A percentile compares a stretch with the other conserved stretches of the same genome.
phyloP scores from a whole-genome alignment of 2,888 invertebrate species.

The Agrochola macilenta region DNA sequence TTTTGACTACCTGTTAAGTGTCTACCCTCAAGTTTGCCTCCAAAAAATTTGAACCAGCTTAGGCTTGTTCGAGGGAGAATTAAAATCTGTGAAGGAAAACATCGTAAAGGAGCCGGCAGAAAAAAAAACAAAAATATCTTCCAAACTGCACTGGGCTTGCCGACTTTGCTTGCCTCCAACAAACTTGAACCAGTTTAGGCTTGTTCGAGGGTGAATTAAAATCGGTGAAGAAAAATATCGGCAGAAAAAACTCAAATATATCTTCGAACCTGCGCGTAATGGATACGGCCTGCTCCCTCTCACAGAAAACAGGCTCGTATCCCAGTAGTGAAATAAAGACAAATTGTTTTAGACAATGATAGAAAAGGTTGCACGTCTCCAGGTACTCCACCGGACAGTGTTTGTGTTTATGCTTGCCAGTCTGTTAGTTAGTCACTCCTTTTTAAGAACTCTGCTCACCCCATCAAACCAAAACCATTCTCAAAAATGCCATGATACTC shows the following conservation, averaged over 20 bases:
- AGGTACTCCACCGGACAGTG: too few relatives aligned
- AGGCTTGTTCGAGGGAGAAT: background rate
- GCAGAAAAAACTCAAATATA: background rate
- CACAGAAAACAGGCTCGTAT: background rate
- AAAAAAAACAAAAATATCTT: background rate
- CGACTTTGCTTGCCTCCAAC: too few relatives aligned
- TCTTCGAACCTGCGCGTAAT: too few relatives aligned
- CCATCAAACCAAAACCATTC: background rate
- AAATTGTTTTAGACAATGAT: background rate
- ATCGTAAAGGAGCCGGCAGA: background rate
- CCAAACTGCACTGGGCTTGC: too few relatives aligned
- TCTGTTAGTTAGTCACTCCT: too few relatives aligned
- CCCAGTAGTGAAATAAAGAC: background rate
- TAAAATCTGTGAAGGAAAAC: background rate
- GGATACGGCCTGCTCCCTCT: too few relatives aligned
- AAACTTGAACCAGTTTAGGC: background rate
- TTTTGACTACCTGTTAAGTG: too few relatives aligned
- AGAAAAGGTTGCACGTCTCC: background rate
- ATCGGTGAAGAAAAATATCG: background rate
- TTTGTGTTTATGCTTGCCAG: background rate
- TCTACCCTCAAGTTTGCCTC: background rate
- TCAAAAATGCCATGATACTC: slow-evolving; percentile 26
- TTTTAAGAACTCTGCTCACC: background rate
- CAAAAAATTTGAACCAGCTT: background rate
- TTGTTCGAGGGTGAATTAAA: background rate